Evolutionary conservation across 2,888 invertebrate species (phyloP).

Genomic region (Trichacis sp.): DNA sequence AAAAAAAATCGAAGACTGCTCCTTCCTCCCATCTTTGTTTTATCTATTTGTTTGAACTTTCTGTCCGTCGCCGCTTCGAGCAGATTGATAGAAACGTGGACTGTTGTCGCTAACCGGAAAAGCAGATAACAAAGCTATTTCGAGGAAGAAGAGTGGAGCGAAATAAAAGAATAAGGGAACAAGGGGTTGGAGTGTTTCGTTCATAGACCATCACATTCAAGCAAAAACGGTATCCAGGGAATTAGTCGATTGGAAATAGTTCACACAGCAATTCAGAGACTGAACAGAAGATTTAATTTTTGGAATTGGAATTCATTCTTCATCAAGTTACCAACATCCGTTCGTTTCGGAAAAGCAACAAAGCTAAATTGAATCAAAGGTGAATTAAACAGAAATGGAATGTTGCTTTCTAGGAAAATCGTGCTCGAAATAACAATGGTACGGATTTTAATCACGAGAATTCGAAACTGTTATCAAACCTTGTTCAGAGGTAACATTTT

Average conservation of each 20-base stretch:
- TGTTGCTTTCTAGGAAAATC: too few relatives aligned
- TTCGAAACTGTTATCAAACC: too few relatives aligned
- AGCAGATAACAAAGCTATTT: slow-evolving; percentile 57
- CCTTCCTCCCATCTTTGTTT: slow-evolving; percentile 31
- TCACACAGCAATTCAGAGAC: slow-evolving; percentile 14
- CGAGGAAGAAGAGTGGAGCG: slow-evolving; percentile 41
- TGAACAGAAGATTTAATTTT: slow-evolving; percentile 16
- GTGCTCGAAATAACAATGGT: too few relatives aligned
- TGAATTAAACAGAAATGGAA: too few relatives aligned
- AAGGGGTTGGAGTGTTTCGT: slow-evolving; percentile 23
- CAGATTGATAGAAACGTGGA: slow-evolving; percentile 57
- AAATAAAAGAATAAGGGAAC: slow-evolving; percentile 29
- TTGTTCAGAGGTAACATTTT: too few relatives aligned
- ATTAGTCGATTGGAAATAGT: slow-evolving; percentile 48
- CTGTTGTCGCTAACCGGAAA: slow-evolving; percentile 54
- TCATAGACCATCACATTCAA: slow-evolving; percentile 18
- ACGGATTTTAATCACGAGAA: too few relatives aligned
- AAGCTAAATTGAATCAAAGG: too few relatives aligned
- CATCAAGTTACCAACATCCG: too few relatives aligned
- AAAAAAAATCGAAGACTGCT: slow-evolving; percentile 53
- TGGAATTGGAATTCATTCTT: slow-evolving; percentile 2
- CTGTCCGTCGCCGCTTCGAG: slow-evolving; percentile 48
- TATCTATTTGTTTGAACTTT: slow-evolving; percentile 56
- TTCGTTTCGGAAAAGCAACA: too few relatives aligned
- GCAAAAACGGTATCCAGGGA: slow-evolving; percentile 39